Conservation (phyloP, 2,797 vertebrate species). For the Thripadectes ignobilis region DNA sequence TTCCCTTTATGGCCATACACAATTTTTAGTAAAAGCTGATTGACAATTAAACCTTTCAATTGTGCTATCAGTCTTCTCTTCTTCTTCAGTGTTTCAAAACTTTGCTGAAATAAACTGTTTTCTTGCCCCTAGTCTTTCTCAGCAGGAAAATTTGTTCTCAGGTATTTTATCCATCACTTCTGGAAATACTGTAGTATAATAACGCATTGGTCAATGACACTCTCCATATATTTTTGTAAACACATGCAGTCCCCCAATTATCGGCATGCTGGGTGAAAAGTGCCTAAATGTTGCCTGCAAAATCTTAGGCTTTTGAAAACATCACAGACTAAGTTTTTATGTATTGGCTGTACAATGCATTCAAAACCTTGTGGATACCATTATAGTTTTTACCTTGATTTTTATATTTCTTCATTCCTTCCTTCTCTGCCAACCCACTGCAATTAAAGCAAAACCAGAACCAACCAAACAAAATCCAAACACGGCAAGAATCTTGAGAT, state of each 20-base stretch:
- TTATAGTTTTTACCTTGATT: background rate
- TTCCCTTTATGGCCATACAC: background rate
- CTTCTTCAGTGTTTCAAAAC: background rate
- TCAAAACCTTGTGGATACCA: background rate
- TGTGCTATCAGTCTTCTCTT: background rate
- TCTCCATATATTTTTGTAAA: background rate
- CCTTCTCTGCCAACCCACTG: background rate
- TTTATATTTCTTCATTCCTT: background rate
- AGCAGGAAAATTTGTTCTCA: background rate
- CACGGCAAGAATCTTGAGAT: background rate
- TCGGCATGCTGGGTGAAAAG: background rate
- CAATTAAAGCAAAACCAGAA: background rate
- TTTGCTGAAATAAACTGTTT: background rate
- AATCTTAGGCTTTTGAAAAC: background rate
- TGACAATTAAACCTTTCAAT: background rate
- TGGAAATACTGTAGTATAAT: background rate
- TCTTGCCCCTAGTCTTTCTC: background rate
- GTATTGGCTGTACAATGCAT: background rate
- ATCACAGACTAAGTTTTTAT: background rate
- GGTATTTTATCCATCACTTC: background rate
- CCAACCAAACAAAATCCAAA: background rate
- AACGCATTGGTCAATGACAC: accelerated
- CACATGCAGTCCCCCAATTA: background rate
- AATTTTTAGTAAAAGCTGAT: background rate
- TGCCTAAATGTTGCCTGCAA: background rate